A percentile compares a stretch with the other conserved stretches of the same genome.
Evolutionary conservation across 2,888 invertebrate genomes (phyloP).

Genomic region (Alsophila aescularia): DNA sequence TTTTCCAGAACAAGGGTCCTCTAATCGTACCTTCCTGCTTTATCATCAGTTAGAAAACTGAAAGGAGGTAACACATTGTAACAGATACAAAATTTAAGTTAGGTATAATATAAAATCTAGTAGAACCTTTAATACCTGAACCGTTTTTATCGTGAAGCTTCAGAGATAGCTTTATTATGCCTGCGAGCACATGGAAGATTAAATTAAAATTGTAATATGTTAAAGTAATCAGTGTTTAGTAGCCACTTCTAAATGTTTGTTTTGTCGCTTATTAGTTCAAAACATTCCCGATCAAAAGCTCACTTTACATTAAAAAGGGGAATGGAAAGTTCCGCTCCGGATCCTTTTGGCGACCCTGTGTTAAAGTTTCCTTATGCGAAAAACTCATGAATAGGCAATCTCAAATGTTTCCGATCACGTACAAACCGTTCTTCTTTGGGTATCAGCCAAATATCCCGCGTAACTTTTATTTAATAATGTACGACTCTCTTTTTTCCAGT

Average conservation of each 20-base stretch:
- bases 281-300: conserved; percentile 5
- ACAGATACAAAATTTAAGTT: no score
- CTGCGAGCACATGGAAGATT: background rate
- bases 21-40: no score
- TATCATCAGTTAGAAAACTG: no score
- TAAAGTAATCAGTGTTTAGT: background rate
- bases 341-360: conserved; percentile 45
- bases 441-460: conserved; percentile 57
- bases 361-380: conserved; percentile 57
- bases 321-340: conserved; percentile 36
- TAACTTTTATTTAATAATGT: conserved; percentile 44
- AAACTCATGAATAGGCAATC: conserved; percentile 74
- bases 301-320: conserved; percentile 39
- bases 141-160: no score
- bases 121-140: no score
- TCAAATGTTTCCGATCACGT: conserved; percentile 72
- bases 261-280: background rate
- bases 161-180: no score
- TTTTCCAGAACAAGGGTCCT: no score
- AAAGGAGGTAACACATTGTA: no score
- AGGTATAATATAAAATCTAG: no score
- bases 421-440: conserved; percentile 55
- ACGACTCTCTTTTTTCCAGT: conserved; percentile 6
- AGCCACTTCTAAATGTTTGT: background rate
- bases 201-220: background rate